Base-by-base conservation (phyloP, 1,140 invertebrate genomes). In the Hermetia illucens region DNA sequence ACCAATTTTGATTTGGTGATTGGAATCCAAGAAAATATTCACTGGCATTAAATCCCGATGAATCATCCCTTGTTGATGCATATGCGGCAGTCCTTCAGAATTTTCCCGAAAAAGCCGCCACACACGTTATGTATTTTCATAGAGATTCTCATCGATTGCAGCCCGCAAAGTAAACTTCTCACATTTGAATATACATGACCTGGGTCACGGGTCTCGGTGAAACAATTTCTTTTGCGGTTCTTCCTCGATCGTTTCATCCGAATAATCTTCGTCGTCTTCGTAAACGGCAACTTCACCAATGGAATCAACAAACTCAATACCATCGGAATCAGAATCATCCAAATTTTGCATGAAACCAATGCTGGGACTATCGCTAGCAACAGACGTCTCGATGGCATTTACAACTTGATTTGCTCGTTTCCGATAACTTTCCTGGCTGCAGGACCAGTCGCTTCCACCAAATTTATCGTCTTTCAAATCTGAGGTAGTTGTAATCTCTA, bases 1-100 rank as follows among this genome's bases (percentile, higher is more conserved):
- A 36, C 90, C 91, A 53, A 95, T 94, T 68, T 95, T 95, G 0
- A 94, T 88, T 60, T 89, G 85, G 59, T 94, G 88, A 42, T 82
- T 75, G 13, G 74, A 82, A 55, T 93, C 89, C 42, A 96, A 71
- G 58, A 96, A 94, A 54, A 96, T 90, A 58, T 96, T 96, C 0
- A 88, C 87, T 10, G 90, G 87, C 58, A 92, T 93, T 24, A 93
- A 59, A 62, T 92, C 89, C 45, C 84, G 62, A 52, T 94, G 90
- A 46, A 94, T 93, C 72, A 95, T 91, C 30, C 86, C 85, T 53
- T 86, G 79, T 46, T 82, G 75, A 59, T 96, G 92, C 45, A 95
- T 91, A 61, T 96, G 84, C 1, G 74, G 72, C 13, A 95, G 59
- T 17, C 79, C 69, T 65, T 89, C 85, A 44, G 89, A 71, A 35